A percentile compares a stretch with the other conserved stretches of the same genome.
Conservation (phyloP, 2,888 invertebrate genomes). For the Ditula angustiorana region DNA sequence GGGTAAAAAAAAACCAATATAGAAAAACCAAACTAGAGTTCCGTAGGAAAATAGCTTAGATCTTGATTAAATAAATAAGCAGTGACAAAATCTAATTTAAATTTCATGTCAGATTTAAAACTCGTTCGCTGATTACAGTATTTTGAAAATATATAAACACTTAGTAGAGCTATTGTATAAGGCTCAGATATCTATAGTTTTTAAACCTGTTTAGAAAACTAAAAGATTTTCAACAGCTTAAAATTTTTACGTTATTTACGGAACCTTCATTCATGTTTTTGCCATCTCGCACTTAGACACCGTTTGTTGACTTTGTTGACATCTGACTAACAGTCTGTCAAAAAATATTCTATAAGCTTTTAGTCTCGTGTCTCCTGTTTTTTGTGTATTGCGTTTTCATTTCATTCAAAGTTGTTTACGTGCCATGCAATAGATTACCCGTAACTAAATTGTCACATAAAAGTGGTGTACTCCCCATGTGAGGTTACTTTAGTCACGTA, state of each 20-base stretch:
- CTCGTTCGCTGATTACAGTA: no score
- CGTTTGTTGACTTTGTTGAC: constrained; percentile 37
- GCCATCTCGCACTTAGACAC: neutral
- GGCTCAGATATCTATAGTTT: no score
- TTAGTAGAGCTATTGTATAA: no score
- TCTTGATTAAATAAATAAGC: no score
- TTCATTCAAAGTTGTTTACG: neutral
- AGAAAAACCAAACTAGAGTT: neutral
- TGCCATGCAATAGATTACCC: neutral
- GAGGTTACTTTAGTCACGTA: constrained; percentile 33
- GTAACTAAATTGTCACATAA: neutral
- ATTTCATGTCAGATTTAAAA: no score
- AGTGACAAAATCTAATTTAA: no score
- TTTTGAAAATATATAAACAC: no score
- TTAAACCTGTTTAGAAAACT: no score
- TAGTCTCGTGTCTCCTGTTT: constrained; percentile 29
- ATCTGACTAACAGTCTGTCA: constrained; percentile 27
- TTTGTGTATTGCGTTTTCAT: constrained; percentile 27
- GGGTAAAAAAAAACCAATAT: no score
- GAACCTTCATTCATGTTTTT: constrained; percentile 3
- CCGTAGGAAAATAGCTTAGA: no score
- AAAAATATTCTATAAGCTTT: constrained; percentile 8
- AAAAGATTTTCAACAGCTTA: neutral
- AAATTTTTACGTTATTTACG: neutral
- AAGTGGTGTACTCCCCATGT: constrained; percentile 8